Evolutionary conservation across 2,888 invertebrate species (phyloP), one percentile per base, ranked within the genome.

Genomic region (Alviniconcha strummeri): DNA sequence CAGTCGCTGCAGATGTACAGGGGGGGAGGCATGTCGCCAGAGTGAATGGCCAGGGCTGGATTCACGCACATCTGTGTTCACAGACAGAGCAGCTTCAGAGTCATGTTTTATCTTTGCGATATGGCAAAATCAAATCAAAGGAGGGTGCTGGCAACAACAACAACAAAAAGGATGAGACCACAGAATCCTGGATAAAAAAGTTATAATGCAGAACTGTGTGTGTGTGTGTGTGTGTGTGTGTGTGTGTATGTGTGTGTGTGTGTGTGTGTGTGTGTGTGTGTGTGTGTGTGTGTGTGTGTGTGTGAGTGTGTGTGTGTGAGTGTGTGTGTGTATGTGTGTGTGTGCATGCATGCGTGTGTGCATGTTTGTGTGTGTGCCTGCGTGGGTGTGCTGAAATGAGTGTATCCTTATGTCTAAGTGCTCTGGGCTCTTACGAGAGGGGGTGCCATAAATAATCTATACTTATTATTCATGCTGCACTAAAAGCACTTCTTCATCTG

Each of bases 1-100:
- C 99, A 99, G 94, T 98, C 98, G 88, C 98, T 97, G 93, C 99
- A 99, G 5, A 99, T 95, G 93, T 98, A 98, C 13, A 99, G 95
- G 0, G 99, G 99, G 36, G 99, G 99, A 1, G 99, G 98, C 84
- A 96, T 93, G 88, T 94, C 95, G 3, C 94, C 93, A 1, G 92
- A 92, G 83, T 91, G 91, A n/a, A 91, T 91, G 9, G 93, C 92
- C 67, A 93, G 87, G 13, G 92, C 91, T 57, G 93, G 92, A 86
- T 93, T 92, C 83, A 93, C 87, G 94, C 98, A 99, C 89, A 98
- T 97, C 95, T 99, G 97, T 77, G 97, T 79, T 76, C 0, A 57
- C 15, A 77, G n/a, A 56, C 72, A 83, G 15, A 67, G 19, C 19
- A 72, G 19, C 5, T 36, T 36, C 36, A 36, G 36, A 0, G 3